Evolutionary conservation across 2,888 invertebrate species (phyloP).

Genomic region (Acanthosoma haemorrhoidale): DNA sequence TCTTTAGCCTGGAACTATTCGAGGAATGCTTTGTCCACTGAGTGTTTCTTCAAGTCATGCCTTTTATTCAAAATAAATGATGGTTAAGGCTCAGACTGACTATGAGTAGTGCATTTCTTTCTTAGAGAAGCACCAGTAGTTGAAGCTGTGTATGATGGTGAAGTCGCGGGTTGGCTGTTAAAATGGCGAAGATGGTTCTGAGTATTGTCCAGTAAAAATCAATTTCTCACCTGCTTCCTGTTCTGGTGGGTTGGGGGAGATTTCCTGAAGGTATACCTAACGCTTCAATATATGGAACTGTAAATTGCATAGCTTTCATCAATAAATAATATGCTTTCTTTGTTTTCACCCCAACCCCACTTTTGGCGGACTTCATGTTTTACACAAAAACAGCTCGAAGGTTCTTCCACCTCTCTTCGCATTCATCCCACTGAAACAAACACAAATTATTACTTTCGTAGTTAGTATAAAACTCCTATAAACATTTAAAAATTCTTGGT

Average conservation of each 20-base stretch:
- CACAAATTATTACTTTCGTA: not conserved
- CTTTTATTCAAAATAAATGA: not conserved
- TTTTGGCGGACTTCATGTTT: slow-evolving; percentile 9
- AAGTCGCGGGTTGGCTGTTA: not conserved
- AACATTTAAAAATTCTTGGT: not conserved
- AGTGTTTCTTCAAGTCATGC: not conserved
- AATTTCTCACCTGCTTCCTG: not conserved
- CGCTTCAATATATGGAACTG: slow-evolving; percentile 20
- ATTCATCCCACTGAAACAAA: slow-evolving; percentile 2
- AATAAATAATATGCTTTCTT: slow-evolving; percentile 15
- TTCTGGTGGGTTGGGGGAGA: not conserved
- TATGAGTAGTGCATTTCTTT: not conserved
- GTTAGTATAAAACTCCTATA: not conserved
- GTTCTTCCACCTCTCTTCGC: slow-evolving; percentile 18
- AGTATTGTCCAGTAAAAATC: not conserved
- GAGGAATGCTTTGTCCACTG: not conserved
- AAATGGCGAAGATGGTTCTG: not conserved
- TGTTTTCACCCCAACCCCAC: not conserved
- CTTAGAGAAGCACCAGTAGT: not conserved
- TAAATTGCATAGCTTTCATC: slow-evolving; percentile 4
- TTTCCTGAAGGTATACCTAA: slow-evolving; percentile 6
- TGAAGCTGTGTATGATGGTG: not conserved
- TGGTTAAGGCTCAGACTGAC: not conserved
- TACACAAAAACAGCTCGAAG: slow-evolving; percentile 11
- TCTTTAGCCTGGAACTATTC: not conserved